Evolutionary conservation across 2,113 vertebrate species (phyloP).

Genomic region (Rhizomys pruinosus): DNA sequence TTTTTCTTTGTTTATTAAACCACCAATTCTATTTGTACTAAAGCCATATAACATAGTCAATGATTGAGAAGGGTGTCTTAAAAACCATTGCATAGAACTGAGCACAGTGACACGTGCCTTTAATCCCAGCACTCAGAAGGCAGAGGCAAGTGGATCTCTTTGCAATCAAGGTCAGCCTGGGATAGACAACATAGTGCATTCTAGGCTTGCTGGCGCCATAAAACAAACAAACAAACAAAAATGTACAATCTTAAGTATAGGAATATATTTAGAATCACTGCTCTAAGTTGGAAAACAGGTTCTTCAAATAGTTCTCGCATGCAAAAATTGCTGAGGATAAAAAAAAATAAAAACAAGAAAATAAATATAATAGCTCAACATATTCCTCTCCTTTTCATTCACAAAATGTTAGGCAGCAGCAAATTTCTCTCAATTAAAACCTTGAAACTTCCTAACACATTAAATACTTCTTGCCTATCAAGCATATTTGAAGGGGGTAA

Average conservation of each 20-base stretch:
- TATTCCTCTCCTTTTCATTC: neutral
- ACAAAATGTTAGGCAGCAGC: neutral
- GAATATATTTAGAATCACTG: neutral
- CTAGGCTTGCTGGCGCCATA: no score
- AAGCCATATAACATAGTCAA: no score
- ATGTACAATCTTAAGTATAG: neutral
- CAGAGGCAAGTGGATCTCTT: no score
- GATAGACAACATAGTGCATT: no score
- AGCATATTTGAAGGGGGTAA: neutral
- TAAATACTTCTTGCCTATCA: neutral
- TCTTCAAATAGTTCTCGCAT: neutral
- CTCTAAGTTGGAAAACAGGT: neutral
- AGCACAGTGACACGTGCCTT: no score
- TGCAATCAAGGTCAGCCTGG: no score
- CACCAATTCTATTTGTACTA: no score
- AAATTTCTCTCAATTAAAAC: neutral
- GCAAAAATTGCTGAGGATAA: neutral
- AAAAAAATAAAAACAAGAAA: neutral
- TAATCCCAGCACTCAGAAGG: no score
- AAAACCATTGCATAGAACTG: no score
- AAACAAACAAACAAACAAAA: neutral
- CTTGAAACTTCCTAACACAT: neutral
- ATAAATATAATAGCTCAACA: neutral
- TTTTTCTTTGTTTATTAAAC: no score
- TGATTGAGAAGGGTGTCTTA: no score